Percentiles rank a stretch among this genome's conserved stretches.
Evolutionary conservation across 2,888 invertebrate genomes (phyloP).

Genomic region (Synanthedon vespiformis): DNA sequence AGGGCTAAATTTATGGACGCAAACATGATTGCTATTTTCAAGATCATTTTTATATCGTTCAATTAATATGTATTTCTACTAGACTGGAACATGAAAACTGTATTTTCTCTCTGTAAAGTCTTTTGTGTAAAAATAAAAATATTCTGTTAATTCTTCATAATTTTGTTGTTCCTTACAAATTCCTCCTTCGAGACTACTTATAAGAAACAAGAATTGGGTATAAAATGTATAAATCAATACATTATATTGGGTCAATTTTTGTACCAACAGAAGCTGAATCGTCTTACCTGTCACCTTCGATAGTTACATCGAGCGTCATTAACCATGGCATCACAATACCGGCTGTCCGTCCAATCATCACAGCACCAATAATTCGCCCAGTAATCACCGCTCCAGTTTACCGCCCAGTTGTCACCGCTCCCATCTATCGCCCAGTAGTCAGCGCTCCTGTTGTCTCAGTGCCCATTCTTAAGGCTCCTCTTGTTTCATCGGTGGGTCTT

Average conservation of each 20-base stretch:
- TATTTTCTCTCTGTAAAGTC: too few species aligned
- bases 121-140: too few species aligned
- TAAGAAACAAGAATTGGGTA: too few species aligned
- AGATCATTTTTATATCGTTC: too few species aligned
- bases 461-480: conserved; percentile 8
- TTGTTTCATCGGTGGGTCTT: conserved; percentile 2
- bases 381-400: conserved; percentile 22
- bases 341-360: conserved; percentile 6
- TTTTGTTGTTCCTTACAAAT: too few species aligned
- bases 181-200: too few species aligned
- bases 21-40: not conserved
- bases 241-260: not conserved
- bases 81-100: too few species aligned
- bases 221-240: too few species aligned
- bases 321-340: conserved; percentile 40
- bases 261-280: not conserved
- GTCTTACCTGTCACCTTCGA: conserved; percentile 10
- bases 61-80: too few species aligned
- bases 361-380: conserved; percentile 4
- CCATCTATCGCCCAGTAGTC: conserved; percentile 11
- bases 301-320: conserved; percentile 31
- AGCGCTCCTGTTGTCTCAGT: conserved; percentile 12
- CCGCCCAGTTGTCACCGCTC: conserved; percentile 15
- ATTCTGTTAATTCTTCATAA: too few species aligned
- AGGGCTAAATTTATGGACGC: not conserved